Evolutionary conservation across 2,888 invertebrate species (phyloP).

Genomic region (Drosophila yooni): DNA sequence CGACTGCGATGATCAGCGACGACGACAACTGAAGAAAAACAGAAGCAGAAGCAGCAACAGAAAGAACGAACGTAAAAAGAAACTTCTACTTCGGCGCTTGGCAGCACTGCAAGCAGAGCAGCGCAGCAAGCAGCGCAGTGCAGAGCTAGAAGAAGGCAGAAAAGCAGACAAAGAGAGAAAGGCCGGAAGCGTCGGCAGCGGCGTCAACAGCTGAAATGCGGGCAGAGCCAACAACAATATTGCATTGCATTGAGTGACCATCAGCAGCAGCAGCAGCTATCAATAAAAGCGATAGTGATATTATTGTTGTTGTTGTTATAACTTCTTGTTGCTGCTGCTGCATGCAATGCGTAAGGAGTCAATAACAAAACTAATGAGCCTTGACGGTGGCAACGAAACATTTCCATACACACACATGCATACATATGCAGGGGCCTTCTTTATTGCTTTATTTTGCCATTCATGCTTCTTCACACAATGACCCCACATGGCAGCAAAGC

Average conservation of each 20-base stretch:
- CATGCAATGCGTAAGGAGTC: slow-evolving; percentile 63
- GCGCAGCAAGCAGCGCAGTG: background rate
- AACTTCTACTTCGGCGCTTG: slow-evolving; percentile 55
- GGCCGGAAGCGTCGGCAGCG: slow-evolving; percentile 56
- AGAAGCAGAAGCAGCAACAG: slow-evolving; percentile 38
- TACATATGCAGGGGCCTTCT: slow-evolving; percentile 30
- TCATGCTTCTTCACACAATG: slow-evolving; percentile 73
- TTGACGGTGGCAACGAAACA: slow-evolving; percentile 62
- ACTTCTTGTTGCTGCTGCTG: slow-evolving; percentile 22
- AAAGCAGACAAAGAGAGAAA: slow-evolving; percentile 50
- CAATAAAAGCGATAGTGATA: slow-evolving; percentile 78
- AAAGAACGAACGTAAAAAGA: slow-evolving; percentile 45
- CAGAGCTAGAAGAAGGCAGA: slow-evolving; percentile 20
- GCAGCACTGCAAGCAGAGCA: slow-evolving; percentile 23
- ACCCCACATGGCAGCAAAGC: slow-evolving; percentile 72
- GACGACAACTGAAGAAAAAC: slow-evolving; percentile 26
- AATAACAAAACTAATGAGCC: slow-evolving; percentile 79
- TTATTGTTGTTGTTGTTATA: slow-evolving; percentile 25
- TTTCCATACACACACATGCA: background rate
- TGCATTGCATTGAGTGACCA: slow-evolving; percentile 59
- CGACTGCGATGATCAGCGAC: slow-evolving; percentile 69
- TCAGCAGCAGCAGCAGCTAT: slow-evolving; percentile 65
- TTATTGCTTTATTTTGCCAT: slow-evolving; percentile 78
- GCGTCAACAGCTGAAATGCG: slow-evolving; percentile 73
- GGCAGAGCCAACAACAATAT: slow-evolving; percentile 59